These are phyloP conservation scores for Antheraea assamensis DNA, from an alignment of 2,888 invertebrate species.

Conservation along the genomic window DNA sequence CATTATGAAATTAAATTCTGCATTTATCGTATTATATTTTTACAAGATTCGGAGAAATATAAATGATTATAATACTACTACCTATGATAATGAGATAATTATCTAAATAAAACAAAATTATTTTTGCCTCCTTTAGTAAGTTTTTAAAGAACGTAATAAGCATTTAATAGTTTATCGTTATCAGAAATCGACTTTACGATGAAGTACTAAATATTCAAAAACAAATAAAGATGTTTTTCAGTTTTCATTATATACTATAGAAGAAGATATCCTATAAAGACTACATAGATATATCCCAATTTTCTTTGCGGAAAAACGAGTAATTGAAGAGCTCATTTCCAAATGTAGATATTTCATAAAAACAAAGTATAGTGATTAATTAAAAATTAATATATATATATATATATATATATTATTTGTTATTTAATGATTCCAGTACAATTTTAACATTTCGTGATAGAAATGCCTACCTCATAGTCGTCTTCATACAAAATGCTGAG, in stretches of 20 bases:
- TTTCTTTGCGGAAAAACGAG: background rate
- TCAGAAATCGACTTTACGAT: background rate
- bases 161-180: constrained; percentile 7
- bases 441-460: too few relatives aligned
- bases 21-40: background rate
- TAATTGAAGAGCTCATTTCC: background rate
- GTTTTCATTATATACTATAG: background rate
- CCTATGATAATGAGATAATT: background rate
- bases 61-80: background rate
- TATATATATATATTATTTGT: too few relatives aligned
- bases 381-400: too few relatives aligned
- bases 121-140: background rate
- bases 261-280: too few relatives aligned
- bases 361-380: too few relatives aligned
- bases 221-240: background rate
- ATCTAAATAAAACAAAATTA: background rate
- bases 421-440: too few relatives aligned
- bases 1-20: background rate
- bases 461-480: too few relatives aligned
- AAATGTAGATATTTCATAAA: too few relatives aligned
- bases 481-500: too few relatives aligned
- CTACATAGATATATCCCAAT: background rate
- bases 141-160: background rate
- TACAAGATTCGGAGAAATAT: background rate
- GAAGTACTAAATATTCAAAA: constrained; percentile 6